Evolutionary conservation across 2,797 vertebrate genomes (phyloP), one percentile per base, ranked within the genome.

Genomic region (Myiothlypis chrysogaster): DNA sequence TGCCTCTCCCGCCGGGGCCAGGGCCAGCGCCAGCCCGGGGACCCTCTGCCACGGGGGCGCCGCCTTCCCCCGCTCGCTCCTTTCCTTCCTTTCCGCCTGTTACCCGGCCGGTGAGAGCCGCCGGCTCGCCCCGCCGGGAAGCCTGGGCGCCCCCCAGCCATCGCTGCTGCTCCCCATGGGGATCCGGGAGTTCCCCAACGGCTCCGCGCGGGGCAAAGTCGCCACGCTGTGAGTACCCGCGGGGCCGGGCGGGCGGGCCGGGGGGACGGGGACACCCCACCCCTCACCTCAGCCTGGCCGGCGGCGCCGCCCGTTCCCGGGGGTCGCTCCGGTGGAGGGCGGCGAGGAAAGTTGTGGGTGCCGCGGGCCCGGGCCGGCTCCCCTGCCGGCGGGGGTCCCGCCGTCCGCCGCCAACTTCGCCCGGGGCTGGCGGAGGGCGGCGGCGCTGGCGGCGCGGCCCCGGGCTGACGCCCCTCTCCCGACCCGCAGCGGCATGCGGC

Each of bases 401-500:
- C 39, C 9, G 52, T 32, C 55, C 60, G 37, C 55, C n/a, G 50
- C 44, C 55, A 64, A 72, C 69, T 86, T 92, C 85, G 13, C 39
- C 50, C 17, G 13, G 35, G 46, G 72, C 34, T 12, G 82, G 59
- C 22, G 63, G 22, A 25, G 41, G 43, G 17, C 24, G 43, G 49
- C 21, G 50, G 80, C 22, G 14, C n/a, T 3, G 60, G 37, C 46
- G 14, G 77, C 32, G 23, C 23, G 25, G 56, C 32, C 39, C 41
- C 60, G 13, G 60, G 49, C 87, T 87, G 70, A 89, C 57, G 55
- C 77, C 57, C 81, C 50, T 83, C 83, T 88, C 83, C 77, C 47
- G 43, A 35, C 46, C 70, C 44, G 72, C 93, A 99, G 98, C 97
- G 98, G 98, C 96, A 99, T 99, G 99, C 98, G 98, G 97, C 98